These are phyloP conservation scores for Aotus griseimembra DNA, from an alignment of 2,797 vertebrate genomes.

Conservation along the genomic window DNA sequence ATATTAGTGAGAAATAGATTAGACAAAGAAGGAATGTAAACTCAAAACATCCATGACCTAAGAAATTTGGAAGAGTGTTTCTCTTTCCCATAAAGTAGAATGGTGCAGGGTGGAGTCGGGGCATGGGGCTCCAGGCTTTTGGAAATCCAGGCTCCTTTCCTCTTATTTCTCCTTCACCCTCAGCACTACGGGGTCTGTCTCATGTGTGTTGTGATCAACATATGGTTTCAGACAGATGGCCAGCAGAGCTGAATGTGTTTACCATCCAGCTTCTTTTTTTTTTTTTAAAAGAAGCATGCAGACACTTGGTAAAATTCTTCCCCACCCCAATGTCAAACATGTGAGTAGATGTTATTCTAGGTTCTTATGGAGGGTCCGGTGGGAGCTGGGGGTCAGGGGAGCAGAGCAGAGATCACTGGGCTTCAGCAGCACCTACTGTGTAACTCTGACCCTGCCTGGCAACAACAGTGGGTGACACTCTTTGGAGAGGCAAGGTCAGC, in stretches of 20 bases:
- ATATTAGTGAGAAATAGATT: background rate
- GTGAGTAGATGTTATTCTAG: background rate
- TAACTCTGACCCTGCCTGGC: background rate
- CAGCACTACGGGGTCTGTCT: background rate
- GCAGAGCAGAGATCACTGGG: background rate
- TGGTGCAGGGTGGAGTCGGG: background rate
- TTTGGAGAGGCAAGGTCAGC: background rate
- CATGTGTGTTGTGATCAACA: background rate
- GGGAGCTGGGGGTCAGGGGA: background rate
- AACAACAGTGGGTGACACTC: too few species aligned
- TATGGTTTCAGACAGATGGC: background rate
- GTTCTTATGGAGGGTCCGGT: background rate
- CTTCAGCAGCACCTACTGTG: rapidly evolving
- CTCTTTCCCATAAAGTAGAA: background rate
- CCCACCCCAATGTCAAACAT: background rate
- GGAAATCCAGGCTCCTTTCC: background rate
- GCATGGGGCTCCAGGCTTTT: too few species aligned
- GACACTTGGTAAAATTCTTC: background rate
- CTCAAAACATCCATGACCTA: background rate
- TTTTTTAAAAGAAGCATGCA: background rate
- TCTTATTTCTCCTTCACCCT: background rate
- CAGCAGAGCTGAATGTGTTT: background rate
- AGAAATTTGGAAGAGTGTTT: background rate
- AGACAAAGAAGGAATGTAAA: background rate
- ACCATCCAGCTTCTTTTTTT: background rate